phyloP scores from a whole-genome alignment of 1,140 invertebrate species.

The Trichoplusia ni region DNA sequence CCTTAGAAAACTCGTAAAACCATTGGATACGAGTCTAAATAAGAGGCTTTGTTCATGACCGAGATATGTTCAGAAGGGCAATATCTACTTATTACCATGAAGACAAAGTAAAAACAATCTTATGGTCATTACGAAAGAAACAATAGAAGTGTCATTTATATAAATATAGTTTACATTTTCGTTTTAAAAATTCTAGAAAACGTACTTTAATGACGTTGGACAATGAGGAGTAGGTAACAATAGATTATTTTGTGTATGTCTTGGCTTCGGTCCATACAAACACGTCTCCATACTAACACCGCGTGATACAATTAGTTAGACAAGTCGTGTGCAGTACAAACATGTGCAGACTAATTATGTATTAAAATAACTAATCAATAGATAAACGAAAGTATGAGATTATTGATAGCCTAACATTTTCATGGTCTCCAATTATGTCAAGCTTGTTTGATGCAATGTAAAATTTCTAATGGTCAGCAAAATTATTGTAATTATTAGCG shows the following conservation, averaged over 20 bases:
- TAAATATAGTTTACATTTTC: too few species aligned
- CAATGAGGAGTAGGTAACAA: too few species aligned
- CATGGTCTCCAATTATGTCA: conserved; percentile 11
- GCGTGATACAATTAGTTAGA: not conserved
- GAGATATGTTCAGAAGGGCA: too few species aligned
- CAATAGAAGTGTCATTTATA: too few species aligned
- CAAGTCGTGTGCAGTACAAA: not conserved
- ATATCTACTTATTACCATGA: too few species aligned
- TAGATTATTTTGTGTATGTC: not conserved
- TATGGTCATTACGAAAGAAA: too few species aligned
- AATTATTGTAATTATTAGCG: conserved; percentile 31
- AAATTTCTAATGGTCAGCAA: not conserved
- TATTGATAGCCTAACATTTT: conserved; percentile 10
- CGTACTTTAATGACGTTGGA: too few species aligned
- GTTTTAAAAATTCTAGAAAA: too few species aligned
- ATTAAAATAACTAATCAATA: not conserved
- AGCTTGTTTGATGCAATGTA: conserved; percentile 1
- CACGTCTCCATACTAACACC: not conserved
- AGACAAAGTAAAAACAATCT: too few species aligned
- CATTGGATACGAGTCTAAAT: too few species aligned
- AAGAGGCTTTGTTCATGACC: too few species aligned
- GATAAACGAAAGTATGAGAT: conserved; percentile 10
- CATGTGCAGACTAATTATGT: not conserved
- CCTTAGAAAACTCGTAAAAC: too few species aligned
- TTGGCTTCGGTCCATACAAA: not conserved